Evolutionary conservation across 2,113 vertebrate species (phyloP).

Genomic region (Serinus canaria): DNA sequence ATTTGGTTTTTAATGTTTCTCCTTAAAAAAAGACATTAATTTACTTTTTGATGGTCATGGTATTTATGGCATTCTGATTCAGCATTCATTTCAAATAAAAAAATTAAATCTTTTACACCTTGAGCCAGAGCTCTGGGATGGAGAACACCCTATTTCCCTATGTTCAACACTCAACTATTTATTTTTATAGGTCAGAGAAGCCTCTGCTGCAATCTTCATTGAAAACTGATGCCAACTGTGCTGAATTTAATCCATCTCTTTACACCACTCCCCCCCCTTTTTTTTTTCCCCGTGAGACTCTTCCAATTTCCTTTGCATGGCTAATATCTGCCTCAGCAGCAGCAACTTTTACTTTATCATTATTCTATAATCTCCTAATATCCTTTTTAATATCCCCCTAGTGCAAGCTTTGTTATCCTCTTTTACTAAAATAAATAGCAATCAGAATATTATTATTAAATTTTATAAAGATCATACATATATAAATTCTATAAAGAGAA

Average conservation of each 20-base stretch:
- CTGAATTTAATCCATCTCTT: background rate
- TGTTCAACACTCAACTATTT: background rate
- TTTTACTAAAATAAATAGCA: conserved; percentile 1
- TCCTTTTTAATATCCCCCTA: conserved; percentile 22
- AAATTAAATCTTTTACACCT: background rate
- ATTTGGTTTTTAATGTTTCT: background rate
- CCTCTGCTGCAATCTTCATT: background rate
- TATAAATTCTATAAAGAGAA: background rate
- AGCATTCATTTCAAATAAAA: background rate
- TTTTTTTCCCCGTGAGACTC: background rate
- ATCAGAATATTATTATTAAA: background rate
- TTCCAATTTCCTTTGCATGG: conserved; percentile 10
- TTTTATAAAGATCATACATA: background rate
- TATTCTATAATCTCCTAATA: background rate
- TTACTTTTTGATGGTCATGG: background rate
- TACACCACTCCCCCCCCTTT: fast-evolving
- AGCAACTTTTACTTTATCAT: conserved; percentile 4
- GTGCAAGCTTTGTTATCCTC: background rate
- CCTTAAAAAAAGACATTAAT: background rate
- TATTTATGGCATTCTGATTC: background rate
- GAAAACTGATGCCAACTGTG: background rate
- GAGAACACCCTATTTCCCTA: background rate
- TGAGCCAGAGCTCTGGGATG: background rate
- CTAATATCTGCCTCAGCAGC: background rate
- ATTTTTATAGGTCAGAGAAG: background rate